These are phyloP conservation scores for Ashinkailepas kermadecensis DNA, from an alignment of 2,888 invertebrate species.

Conservation along the genomic window DNA sequence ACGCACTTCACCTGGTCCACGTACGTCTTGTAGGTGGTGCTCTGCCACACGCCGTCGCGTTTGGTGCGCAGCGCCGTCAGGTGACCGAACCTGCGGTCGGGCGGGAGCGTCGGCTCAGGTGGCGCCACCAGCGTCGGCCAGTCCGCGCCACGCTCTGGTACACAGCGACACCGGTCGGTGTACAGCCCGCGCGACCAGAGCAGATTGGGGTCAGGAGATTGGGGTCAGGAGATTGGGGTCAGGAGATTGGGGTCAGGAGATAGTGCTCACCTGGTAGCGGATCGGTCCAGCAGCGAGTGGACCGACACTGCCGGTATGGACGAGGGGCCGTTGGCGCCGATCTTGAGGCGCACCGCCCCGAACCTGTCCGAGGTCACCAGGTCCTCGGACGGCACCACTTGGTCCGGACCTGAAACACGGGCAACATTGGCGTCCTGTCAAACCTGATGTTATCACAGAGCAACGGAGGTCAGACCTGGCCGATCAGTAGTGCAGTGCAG, in stretches of 20 bases:
- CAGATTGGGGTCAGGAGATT: too few relatives aligned
- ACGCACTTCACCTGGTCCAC: conserved; percentile 61
- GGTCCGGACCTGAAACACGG: conserved; percentile 31
- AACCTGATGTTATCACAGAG: too few relatives aligned
- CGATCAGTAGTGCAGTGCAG: neutral
- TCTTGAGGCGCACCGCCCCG: conserved; percentile 30
- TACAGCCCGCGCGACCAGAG: too few relatives aligned
- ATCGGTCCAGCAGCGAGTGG: conserved; percentile 30
- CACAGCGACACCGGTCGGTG: neutral
- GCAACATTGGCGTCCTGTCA: too few relatives aligned
- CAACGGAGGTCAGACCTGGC: neutral
- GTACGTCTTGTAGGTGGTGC: conserved; percentile 57
- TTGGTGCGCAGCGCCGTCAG: conserved; percentile 56
- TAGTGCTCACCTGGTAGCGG: conserved; percentile 28
- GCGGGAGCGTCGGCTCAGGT: too few relatives aligned
- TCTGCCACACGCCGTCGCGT: conserved; percentile 41
- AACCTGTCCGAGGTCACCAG: conserved; percentile 29
- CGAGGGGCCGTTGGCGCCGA: conserved; percentile 30
- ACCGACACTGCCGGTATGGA: conserved; percentile 31
- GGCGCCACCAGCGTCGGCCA: neutral
- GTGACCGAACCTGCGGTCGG: conserved; percentile 28
- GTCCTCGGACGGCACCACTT: conserved; percentile 30
- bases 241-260: too few relatives aligned
- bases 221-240: too few relatives aligned
- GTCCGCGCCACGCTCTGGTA: neutral